Base-by-base conservation (phyloP, 2,888 invertebrate species). In the Idaea straminata region DNA sequence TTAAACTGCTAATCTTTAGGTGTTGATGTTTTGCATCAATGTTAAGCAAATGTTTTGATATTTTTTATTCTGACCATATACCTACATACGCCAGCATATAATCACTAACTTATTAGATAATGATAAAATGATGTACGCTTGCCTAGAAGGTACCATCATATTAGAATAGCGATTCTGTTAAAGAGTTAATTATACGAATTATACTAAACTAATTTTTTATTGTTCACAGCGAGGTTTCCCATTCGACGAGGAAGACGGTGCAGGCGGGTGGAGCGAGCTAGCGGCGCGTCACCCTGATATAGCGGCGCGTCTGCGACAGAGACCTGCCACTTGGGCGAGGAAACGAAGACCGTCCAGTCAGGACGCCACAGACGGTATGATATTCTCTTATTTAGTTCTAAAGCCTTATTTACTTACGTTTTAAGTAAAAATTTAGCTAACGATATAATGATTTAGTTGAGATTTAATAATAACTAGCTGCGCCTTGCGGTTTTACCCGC, bases 281-380 rank as follows among this genome's bases (percentile, higher is more conserved):
- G 96, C 95, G 61, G 91, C 95, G 72, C 93, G 96, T 13, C 96
- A 96, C 84, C 96, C 96, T 57, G 96, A 96, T 83, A 94, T 96
- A 78, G 96, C 96, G 69, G 95, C 95, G 80, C 95, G 95, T 65
- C 89, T 96, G 74, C 89, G 94, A 78, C 90, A 89, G 78, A 91
- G 92, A 62, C 89, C 93, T 73, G 88, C 89, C 85, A 87, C 88
- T 80, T 88, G 93, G 92, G 89, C 90, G 66, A 82, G 91, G 76
- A 92, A 92, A 82, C 84, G 91, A 38, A 83, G 90, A 61, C 90
- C 91, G 64, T 88, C 89, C 78, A 89, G 88, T 80, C 88, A 91
- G 84, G 88, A 89, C 87, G 83, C 87, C 72, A 83, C 85, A 61
- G 91, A 92, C 80, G 92, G 92, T 92, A 81, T 16, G 25, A 13